Base-by-base conservation (phyloP, 2,888 invertebrate genomes). In the Zele albiditarsus region DNA sequence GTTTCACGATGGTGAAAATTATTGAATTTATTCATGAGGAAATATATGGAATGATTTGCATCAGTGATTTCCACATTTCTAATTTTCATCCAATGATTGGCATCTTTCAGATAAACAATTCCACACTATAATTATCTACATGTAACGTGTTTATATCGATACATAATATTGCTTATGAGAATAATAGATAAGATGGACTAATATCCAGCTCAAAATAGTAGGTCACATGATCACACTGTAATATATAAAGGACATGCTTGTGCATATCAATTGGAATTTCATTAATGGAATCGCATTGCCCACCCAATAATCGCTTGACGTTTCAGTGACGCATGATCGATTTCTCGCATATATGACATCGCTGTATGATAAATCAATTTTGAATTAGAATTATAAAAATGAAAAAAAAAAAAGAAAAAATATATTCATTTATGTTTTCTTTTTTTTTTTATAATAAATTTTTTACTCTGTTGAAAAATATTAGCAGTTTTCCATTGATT, bases 241-340 rank as follows among this genome's bases (percentile, higher is more conserved):
- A 53, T n/a, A 46, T 46, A 46, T 46, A 38, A 65, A 63, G 20
- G 57, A 53, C 66, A 57, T 53, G 53, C 46, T 27, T 49, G 49
- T 46, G 69, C 67, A 62, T 62, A 23, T 72, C 66, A 75, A 77
- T 77, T 62, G 75, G 77, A 79, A 77, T 77, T 77, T 77, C 77
- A 75, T 79, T 77, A 79, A 79, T 77, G 75, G 71, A 77, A 78
- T 75, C 53, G 53, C 65, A 58, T 71, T 73, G 75, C 75, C 67
- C 74, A 68, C 73, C 73, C 72, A 70, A 78, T 73, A 68, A 75
- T 72, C 25, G 20, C 53, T 33, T 28, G 31, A 31, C 53, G 38
- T 65, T 65, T 31, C 53, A 46, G 20, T 57, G 65, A n/a, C 49
- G 57, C 65, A 14, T 46, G 16, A 27, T 27, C 46, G 16, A 46